Percentiles rank a stretch among this genome's conserved stretches.
phyloP scores from a whole-genome alignment of 2,888 invertebrate species.

The Philereme vetulata region DNA sequence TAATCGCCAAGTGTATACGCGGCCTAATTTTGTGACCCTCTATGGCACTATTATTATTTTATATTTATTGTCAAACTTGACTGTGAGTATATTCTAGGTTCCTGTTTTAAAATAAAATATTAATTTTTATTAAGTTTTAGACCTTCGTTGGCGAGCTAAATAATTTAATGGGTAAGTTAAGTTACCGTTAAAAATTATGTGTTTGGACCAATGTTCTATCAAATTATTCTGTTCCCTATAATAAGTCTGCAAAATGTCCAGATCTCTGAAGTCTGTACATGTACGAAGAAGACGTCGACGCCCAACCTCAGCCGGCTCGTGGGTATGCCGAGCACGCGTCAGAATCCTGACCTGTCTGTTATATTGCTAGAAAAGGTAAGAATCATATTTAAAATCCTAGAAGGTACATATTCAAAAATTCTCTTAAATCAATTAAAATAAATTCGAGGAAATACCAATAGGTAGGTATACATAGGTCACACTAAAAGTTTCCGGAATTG shows the following conservation, averaged over 20 bases:
- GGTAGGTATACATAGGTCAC: too few relatives aligned
- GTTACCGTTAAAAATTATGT: slow-evolving; percentile 11
- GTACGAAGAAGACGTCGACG: slow-evolving; percentile 41
- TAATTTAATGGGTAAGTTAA: background rate
- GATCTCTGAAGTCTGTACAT: background rate
- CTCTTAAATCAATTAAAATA: too few relatives aligned
- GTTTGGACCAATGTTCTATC: slow-evolving; percentile 22
- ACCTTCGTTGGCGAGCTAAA: background rate
- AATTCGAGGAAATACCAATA: too few relatives aligned
- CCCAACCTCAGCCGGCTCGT: slow-evolving; percentile 39
- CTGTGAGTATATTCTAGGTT: background rate
- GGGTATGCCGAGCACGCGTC: slow-evolving; percentile 15
- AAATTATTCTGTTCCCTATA: background rate
- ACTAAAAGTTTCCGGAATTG: too few relatives aligned
- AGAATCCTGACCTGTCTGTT: slow-evolving; percentile 45
- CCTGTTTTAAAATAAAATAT: background rate
- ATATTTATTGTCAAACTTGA: background rate
- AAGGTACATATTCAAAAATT: too few relatives aligned
- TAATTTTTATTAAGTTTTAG: background rate
- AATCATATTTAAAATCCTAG: background rate
- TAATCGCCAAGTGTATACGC: too few relatives aligned
- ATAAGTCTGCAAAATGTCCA: slow-evolving; percentile 2
- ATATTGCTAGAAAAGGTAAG: slow-evolving; percentile 48
- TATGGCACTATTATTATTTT: background rate
- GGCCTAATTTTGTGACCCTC: too few relatives aligned